These are phyloP conservation scores for Lepus americanus DNA, from an alignment of 2,113 vertebrate genomes.

Conservation along the genomic window DNA sequence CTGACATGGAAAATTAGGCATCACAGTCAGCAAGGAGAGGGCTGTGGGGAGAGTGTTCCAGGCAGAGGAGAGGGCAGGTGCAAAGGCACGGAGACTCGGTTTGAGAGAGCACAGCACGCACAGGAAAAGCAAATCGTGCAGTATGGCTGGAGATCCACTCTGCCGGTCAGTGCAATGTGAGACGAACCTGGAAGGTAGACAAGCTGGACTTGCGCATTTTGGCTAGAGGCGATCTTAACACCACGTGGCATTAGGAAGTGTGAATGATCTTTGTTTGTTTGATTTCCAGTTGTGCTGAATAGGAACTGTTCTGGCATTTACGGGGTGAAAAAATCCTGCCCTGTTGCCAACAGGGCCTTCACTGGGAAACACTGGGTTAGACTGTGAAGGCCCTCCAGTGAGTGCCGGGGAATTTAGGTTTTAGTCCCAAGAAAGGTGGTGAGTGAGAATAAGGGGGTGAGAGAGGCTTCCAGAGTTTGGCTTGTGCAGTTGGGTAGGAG, in stretches of 20 bases:
- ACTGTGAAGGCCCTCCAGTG: background rate
- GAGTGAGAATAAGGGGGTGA: background rate
- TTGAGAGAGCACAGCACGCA: background rate
- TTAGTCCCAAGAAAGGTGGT: slow-evolving; percentile 29
- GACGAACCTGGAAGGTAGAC: background rate
- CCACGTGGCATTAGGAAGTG: background rate
- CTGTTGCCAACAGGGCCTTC: background rate
- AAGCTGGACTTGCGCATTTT: background rate
- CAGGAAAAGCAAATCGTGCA: background rate
- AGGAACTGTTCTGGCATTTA: background rate
- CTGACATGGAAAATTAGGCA: background rate
- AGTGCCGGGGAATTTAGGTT: slow-evolving; percentile 21
- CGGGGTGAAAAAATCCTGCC: background rate
- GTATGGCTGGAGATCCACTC: background rate
- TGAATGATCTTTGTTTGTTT: background rate
- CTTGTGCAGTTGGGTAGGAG: background rate
- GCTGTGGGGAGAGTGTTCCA: background rate
- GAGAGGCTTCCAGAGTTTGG: background rate
- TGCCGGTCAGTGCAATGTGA: background rate
- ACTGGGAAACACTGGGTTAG: background rate
- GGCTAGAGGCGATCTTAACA: background rate
- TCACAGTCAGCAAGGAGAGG: background rate
- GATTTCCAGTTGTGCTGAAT: background rate
- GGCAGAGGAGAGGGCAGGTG: too few species aligned
- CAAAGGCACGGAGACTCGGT: background rate